These are phyloP conservation scores for Spilogale gracilis DNA, from an alignment of 2,113 vertebrate genomes.

Conservation along the genomic window DNA sequence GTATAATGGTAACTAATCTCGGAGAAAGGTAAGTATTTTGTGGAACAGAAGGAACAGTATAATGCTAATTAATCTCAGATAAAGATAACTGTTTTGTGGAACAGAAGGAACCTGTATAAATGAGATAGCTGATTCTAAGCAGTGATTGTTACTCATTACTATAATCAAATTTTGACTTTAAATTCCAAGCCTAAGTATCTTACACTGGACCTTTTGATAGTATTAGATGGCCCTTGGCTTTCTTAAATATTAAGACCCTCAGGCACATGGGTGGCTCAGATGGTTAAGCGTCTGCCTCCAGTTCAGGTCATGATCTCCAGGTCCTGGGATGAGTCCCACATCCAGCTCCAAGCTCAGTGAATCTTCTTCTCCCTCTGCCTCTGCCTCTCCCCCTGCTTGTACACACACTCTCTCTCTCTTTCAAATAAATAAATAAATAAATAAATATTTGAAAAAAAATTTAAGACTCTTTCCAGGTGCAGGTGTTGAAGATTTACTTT, in stretches of 20 bases:
- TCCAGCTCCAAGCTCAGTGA: too few species aligned
- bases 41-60: background rate
- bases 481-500: conserved; percentile 21
- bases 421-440: too few species aligned
- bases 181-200: background rate
- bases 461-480: background rate
- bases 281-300: too few species aligned
- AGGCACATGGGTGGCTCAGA: too few species aligned
- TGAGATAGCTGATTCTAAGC: background rate
- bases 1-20: background rate
- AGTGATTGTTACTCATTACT: background rate
- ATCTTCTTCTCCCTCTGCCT: too few species aligned
- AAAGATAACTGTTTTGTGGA: background rate
- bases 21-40: background rate
- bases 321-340: too few species aligned
- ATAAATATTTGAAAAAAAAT: background rate
- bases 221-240: background rate
- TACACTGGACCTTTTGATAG: background rate
- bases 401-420: too few species aligned
- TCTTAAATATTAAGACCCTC: conserved; percentile 7
- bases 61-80: background rate
- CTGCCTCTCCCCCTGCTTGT: too few species aligned
- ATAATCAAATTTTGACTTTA: conserved; percentile 20
- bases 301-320: too few species aligned
- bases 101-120: conserved; percentile 19